These are phyloP conservation scores for Syngnathus rostellatus DNA, from an alignment of 2,797 vertebrate species.

Conservation along the genomic window DNA sequence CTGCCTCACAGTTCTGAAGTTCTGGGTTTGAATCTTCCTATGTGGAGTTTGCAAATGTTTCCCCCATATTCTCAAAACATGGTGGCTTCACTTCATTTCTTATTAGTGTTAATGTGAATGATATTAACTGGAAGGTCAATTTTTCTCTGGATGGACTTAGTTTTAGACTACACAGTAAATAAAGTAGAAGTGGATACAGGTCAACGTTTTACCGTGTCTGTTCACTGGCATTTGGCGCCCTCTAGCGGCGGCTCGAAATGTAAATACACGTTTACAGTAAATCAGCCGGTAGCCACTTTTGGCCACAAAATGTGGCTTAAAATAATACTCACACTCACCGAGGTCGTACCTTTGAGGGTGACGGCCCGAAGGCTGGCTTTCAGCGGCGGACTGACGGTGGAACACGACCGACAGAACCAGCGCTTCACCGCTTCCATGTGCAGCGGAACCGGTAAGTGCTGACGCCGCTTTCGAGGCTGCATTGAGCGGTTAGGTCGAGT, in stretches of 20 bases:
- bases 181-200: not conserved
- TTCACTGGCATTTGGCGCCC: constrained; percentile 5
- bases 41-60: not conserved
- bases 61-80: too few relatives aligned
- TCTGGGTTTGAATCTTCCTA: not conserved
- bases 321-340: constrained; percentile 17
- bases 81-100: too few relatives aligned
- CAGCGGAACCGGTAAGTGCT: constrained; percentile 45
- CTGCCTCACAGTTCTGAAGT: not conserved
- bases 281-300: not conserved
- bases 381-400: constrained; percentile 28
- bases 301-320: constrained; percentile 28
- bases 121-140: not conserved
- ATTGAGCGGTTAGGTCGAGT: fast-evolving
- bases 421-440: constrained; percentile 54
- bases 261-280: too few relatives aligned
- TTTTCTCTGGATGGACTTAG: not conserved
- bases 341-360: fast-evolving
- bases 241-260: constrained; percentile 13
- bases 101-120: too few relatives aligned
- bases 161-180: not conserved
- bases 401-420: constrained; percentile 56
- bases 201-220: not conserved
- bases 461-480: not conserved
- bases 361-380: constrained; percentile 1